Conservation (phyloP, 2,113 vertebrate genomes). For the Psittacula cyanocephala region DNA sequence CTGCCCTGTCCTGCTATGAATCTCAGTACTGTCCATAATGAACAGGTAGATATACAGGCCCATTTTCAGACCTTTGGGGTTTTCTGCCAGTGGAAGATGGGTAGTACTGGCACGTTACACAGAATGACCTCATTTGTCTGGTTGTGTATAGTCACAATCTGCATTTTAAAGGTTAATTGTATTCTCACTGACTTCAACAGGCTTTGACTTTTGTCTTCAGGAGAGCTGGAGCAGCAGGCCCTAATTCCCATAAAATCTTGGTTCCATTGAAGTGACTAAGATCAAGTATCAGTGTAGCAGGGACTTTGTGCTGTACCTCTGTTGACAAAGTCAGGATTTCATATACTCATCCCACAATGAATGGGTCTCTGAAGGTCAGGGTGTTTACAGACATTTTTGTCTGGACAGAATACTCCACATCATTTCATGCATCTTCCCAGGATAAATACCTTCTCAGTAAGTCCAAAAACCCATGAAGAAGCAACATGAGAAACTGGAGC, state of each 20-base stretch:
- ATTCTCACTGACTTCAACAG: neutral
- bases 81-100: neutral
- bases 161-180: neutral
- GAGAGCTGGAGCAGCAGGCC: neutral
- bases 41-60: neutral
- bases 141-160: neutral
- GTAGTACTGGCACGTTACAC: neutral
- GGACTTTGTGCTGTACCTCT: neutral
- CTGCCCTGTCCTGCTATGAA: neutral
- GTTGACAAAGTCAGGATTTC: neutral
- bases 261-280: rapidly evolving
- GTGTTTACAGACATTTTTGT: neutral
- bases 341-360: too few species aligned
- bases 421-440: neutral
- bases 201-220: neutral
- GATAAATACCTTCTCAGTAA: neutral
- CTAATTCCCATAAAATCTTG: neutral
- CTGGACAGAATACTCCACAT: neutral
- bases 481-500: neutral
- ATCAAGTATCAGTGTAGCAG: rapidly evolving
- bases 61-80: neutral
- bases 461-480: neutral
- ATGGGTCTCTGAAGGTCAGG: neutral
- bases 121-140: rapidly evolving
- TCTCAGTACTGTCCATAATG: too few species aligned